Conservation (phyloP, 2,888 invertebrate species). For the Coelinius sp. region DNA sequence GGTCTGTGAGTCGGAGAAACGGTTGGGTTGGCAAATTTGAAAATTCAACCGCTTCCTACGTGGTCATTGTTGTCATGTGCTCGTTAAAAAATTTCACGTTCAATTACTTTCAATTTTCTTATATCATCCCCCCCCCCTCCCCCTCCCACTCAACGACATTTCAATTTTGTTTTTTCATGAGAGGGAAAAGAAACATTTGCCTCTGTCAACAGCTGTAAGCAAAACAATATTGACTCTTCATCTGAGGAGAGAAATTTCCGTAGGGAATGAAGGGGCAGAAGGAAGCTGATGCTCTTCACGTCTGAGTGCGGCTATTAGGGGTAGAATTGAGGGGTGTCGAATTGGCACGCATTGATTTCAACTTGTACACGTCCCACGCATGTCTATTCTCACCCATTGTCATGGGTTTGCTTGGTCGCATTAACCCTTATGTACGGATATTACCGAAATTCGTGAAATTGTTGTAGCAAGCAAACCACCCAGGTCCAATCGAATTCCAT, state of each 20-base stretch:
- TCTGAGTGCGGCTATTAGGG: neutral
- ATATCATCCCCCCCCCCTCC: neutral
- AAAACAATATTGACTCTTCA: neutral
- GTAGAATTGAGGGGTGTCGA: conserved; percentile 5
- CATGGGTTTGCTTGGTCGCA: neutral
- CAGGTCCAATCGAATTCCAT: conserved; percentile 33
- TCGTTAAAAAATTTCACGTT: conserved; percentile 28
- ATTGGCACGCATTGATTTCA: conserved; percentile 21
- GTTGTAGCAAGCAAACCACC: conserved; percentile 29
- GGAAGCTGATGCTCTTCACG: neutral
- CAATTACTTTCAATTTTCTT: conserved; percentile 25
- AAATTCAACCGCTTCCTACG: conserved; percentile 15
- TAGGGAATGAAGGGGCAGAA: too few species aligned
- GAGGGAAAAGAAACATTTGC: neutral
- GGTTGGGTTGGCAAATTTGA: conserved; percentile 29
- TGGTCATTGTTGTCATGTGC: conserved; percentile 12
- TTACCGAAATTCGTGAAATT: conserved; percentile 31
- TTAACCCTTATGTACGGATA: conserved; percentile 14
- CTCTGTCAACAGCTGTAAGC: neutral
- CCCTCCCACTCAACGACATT: neutral
- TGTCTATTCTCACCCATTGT: conserved; percentile 17
- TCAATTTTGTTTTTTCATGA: neutral
- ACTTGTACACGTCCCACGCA: conserved; percentile 8
- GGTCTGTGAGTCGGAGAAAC: neutral
- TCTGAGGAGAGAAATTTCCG: too few species aligned